phyloP scores from a whole-genome alignment of 1,140 invertebrate species.

The Diachasmimorpha longicaudata region DNA sequence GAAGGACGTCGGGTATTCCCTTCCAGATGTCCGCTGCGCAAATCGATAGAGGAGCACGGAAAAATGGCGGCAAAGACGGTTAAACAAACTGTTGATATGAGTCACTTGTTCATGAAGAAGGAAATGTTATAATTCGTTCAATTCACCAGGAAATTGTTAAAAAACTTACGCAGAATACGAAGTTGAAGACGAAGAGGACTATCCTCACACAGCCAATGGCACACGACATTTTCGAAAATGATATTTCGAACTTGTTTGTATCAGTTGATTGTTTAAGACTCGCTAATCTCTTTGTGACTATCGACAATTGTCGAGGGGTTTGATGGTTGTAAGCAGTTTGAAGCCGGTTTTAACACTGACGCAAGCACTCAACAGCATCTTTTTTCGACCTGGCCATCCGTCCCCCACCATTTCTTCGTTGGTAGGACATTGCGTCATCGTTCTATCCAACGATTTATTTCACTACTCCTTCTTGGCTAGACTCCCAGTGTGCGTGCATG shows the following conservation, averaged over 20 bases:
- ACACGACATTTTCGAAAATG: slow-evolving; percentile 39
- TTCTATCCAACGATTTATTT: not conserved
- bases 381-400: not conserved
- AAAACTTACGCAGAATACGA: slow-evolving; percentile 63
- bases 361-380: not conserved
- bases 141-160: not conserved
- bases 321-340: not conserved
- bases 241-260: not conserved
- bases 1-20: not conserved
- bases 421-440: not conserved
- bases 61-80: not conserved
- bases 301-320: not conserved
- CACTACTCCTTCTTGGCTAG: not conserved
- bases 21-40: no score
- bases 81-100: not conserved
- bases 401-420: not conserved
- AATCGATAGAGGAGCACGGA: not conserved
- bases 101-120: not conserved
- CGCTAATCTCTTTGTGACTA: not conserved
- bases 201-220: slow-evolving; percentile 51
- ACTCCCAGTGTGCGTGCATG: not conserved
- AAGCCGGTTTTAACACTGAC: not conserved
- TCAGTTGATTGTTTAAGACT: not conserved
- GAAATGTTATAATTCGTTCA: not conserved
- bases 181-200: slow-evolving; percentile 64